These are phyloP conservation scores for Prolemur simus DNA, from an alignment of 2,113 vertebrate genomes.

Conservation along the genomic window DNA sequence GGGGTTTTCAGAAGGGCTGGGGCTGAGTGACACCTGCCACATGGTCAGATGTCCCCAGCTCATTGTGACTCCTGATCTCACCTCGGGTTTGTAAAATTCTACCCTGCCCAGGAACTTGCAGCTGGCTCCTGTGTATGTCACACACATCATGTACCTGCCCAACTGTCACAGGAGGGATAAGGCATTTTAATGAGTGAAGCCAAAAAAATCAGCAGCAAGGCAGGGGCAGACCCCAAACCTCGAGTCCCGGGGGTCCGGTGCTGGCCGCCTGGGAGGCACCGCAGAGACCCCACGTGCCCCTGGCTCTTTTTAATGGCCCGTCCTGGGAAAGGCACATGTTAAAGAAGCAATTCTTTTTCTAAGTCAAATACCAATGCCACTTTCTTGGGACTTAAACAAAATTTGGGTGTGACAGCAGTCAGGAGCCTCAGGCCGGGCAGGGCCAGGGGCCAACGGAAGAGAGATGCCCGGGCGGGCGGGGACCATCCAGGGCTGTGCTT, in stretches of 20 bases:
- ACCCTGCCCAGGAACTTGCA: neutral
- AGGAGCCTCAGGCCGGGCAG: neutral
- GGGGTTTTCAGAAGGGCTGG: too few relatives aligned
- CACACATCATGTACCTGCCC: too few relatives aligned
- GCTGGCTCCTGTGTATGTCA: neutral
- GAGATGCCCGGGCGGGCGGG: neutral
- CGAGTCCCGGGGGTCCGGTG: fast-evolving
- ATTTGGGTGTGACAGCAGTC: slow-evolving; percentile 11
- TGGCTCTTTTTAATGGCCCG: neutral
- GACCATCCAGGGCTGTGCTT: neutral
- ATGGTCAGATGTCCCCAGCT: neutral
- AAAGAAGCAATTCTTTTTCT: slow-evolving; percentile 62
- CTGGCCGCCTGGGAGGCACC: neutral
- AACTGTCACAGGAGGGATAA: neutral
- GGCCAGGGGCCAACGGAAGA: slow-evolving; percentile 15
- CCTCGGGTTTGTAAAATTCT: neutral
- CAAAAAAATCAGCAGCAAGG: too few relatives aligned
- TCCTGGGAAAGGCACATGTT: neutral
- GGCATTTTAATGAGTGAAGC: neutral
- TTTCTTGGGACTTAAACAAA: slow-evolving; percentile 70
- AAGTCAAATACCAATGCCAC: slow-evolving; percentile 75
- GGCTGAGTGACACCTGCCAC: fast-evolving
- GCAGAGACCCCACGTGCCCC: neutral
- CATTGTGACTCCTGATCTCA: fast-evolving
- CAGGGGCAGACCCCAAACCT: neutral